Conservation (phyloP, 2,113 vertebrate genomes). For the Istiophorus platypterus region DNA sequence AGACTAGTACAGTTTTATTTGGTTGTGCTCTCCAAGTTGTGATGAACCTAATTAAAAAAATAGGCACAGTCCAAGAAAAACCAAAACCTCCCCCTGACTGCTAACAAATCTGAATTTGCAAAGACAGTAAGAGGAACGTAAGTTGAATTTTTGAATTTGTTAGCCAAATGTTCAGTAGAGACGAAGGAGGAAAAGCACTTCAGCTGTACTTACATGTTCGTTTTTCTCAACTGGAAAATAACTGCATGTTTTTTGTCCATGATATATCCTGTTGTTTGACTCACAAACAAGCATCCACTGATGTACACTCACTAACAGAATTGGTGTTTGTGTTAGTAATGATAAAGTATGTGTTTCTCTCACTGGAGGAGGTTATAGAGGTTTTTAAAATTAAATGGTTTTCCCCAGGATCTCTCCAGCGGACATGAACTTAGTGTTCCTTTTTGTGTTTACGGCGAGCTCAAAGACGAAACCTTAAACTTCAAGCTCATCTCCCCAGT, state of each 20-base stretch:
- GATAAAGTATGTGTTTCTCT: slow-evolving; percentile 33
- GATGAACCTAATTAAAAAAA: background rate
- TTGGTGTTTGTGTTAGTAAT: slow-evolving; percentile 36
- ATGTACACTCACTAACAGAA: slow-evolving; percentile 13
- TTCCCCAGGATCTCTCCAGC: background rate
- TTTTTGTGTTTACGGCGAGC: slow-evolving; percentile 27
- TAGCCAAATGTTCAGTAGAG: slow-evolving; percentile 22
- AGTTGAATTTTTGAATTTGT: slow-evolving; percentile 17
- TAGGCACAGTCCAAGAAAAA: background rate
- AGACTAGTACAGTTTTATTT: background rate
- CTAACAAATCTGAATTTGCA: slow-evolving; percentile 19
- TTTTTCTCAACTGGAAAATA: background rate
- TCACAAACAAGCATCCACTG: slow-evolving; percentile 4
- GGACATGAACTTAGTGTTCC: slow-evolving; percentile 12
- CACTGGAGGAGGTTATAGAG: slow-evolving; percentile 5
- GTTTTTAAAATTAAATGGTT: slow-evolving; percentile 12
- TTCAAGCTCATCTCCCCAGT: slow-evolving; percentile 12
- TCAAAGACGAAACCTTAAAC: slow-evolving; percentile 16
- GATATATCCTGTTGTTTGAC: background rate
- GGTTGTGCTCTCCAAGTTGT: background rate
- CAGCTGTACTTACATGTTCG: background rate
- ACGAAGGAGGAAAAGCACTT: slow-evolving; percentile 13
- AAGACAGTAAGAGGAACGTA: slow-evolving; percentile 24
- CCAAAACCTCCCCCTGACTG: slow-evolving; percentile 8
- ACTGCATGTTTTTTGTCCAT: slow-evolving; percentile 2